Base-by-base conservation (phyloP, 1,140 invertebrate species). In the Lepidurus apus region DNA sequence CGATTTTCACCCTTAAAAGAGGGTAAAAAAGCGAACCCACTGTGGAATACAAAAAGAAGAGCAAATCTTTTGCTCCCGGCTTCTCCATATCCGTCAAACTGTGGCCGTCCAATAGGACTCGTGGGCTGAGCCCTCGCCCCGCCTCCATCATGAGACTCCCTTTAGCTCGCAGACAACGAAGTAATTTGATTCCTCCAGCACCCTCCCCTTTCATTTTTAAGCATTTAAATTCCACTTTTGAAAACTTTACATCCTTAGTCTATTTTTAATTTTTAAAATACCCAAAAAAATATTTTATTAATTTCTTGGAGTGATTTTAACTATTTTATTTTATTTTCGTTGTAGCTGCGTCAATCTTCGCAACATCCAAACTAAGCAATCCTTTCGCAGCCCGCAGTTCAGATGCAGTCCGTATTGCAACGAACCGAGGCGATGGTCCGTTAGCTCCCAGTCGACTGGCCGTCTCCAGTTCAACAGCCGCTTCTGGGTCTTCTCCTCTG, bases 381-480 rank as follows among this genome's bases (percentile, higher is more conserved):
- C 34, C 65, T 21, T 45, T 42, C 73, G 74, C 73, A 34, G 75
- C 74, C 73, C 43, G 75, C 13, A 79, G 75, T 21, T 74, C 78
- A 74, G 74, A 75, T 75, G 78, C 78, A 17, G 78, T 79, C 8
- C 74, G 78, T 9, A 74, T 73, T 43, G 45, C 73, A 11, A 74
- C 78, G 13, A 42, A 42, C 42, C 78, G 78, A 79, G 42, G 44
- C 43, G 43, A 34, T 44, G 73, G 47, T 13, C 43, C 75, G 17
- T 43, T 79, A 42, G 78, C 78, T 24, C 78, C 78, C 42, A 79
- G 78, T 74, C 74, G 53, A 75, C 47, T 79, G 13, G 78, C 65
- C 42, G 78, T 74, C 7, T n/a, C 73, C 7, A 74, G 7, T 21
- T 47, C 78, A 43, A 43, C 78, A 26, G 78, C 21, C 74, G 11